Conservation (phyloP, 1,140 invertebrate species). For the Drosophila kepulauana region DNA sequence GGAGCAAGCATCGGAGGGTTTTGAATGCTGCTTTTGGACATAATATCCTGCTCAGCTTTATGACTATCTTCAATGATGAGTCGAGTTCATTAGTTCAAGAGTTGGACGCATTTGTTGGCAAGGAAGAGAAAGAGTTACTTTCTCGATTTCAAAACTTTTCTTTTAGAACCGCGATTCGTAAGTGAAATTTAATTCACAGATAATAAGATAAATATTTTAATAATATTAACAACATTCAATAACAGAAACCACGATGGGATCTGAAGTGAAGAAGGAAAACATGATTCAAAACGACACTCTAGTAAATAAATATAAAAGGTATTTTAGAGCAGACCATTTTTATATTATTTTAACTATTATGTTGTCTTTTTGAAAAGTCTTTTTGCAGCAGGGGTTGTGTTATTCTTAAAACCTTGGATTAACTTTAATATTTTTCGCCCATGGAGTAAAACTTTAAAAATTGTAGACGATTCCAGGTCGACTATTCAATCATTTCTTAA, state of each 20-base stretch:
- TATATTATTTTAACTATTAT: background rate
- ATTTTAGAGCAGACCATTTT: background rate
- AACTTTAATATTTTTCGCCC: slow-evolving; percentile 7
- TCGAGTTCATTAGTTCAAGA: slow-evolving; percentile 28
- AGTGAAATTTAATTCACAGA: slow-evolving; percentile 8
- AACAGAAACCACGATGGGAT: slow-evolving; percentile 60
- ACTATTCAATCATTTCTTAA: slow-evolving; percentile 8
- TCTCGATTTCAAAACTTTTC: slow-evolving; percentile 46
- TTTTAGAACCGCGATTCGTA: slow-evolving; percentile 52
- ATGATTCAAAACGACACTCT: slow-evolving; percentile 19
- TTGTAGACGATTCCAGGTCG: background rate
- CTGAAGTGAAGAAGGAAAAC: slow-evolving; percentile 25
- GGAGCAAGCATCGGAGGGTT: slow-evolving; percentile 56
- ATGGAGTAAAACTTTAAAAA: slow-evolving; percentile 1
- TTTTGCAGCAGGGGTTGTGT: background rate
- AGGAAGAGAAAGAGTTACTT: slow-evolving; percentile 36
- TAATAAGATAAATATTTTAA: no score
- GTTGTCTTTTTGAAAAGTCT: background rate
- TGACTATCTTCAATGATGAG: slow-evolving; percentile 64
- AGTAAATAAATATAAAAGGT: slow-evolving; percentile 47
- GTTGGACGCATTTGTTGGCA: slow-evolving; percentile 31
- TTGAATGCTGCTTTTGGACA: slow-evolving; percentile 63
- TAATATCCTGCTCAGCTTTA: slow-evolving; percentile 60
- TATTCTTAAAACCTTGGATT: slow-evolving; percentile 18
- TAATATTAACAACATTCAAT: background rate